Evolutionary conservation across 2,113 vertebrate genomes (phyloP), one percentile per base, ranked within the genome.

Genomic region (Columbina picui): DNA sequence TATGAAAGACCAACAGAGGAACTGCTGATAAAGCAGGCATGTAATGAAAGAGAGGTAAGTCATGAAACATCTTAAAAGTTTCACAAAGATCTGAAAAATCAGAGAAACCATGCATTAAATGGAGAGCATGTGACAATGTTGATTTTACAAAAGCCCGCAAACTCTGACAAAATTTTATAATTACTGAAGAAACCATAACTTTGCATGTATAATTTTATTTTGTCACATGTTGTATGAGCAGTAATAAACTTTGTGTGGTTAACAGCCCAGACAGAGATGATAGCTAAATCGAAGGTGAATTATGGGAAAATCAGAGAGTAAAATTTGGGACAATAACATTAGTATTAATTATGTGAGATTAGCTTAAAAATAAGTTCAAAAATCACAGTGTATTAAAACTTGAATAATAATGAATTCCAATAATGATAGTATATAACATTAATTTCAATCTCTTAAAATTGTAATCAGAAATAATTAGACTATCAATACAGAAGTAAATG

Each of bases 401-500:
- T 91, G 87, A 96, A 61, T 77, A 82, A 75, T 68, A 89, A 29
- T 81, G n/a, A 93, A 47, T 95, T 95, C 79, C 27, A 93, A 63
- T 87, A 97, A 81, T 92, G 69, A 64, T 85, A 73, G 25, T 84
- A 77, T 97, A 91, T 86, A 61, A 95, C 43, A 91, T 89, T 95
- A 91, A 96, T 97, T 97, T 97, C 96, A 95, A 91, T 94, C 92
- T 3, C 14, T 55, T 93, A 94, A 89, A 97, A 83, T 63, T 93
- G 8, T 96, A 96, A 96, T 96, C 87, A 92, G 52, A 95, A 96
- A 97, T 95, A 97, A 94, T 97, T 97, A 85, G 74, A 87, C 68
- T 93, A 96, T 69, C 88, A 96, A 91, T 95, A 80, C 36, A 89
- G 41, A 93, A 90, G 61, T 95, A 97, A 98, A 97, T 96, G 79